phyloP scores from a whole-genome alignment of 2,113 vertebrate genomes.

The Lepus europaeus region DNA sequence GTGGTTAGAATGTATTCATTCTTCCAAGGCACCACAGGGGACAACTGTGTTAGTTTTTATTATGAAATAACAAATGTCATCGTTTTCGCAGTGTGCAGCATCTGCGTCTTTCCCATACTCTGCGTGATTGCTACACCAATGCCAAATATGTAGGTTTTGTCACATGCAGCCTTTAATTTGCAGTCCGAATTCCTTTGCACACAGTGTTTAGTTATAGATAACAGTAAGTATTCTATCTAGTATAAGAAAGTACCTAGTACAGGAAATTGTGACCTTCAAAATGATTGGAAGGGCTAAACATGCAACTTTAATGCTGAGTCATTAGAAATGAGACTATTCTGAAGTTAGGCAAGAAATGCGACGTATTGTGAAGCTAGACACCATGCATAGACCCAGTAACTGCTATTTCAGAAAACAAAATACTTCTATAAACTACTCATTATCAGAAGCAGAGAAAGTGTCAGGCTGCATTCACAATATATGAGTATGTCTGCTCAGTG shows the following conservation, averaged over 20 bases:
- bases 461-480: neutral
- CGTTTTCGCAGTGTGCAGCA: neutral
- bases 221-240: neutral
- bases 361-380: neutral
- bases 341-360: neutral
- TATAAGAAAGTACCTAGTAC: neutral
- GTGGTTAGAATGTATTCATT: neutral
- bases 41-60: neutral
- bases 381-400: neutral
- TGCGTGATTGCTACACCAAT: neutral
- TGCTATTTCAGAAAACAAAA: neutral
- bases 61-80: neutral
- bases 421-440: neutral
- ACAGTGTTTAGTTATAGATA: neutral
- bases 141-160: neutral
- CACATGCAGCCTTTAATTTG: neutral
- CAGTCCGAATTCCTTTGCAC: neutral
- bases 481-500: neutral
- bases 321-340: neutral
- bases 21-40: neutral
- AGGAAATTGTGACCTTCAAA: neutral
- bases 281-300: neutral
- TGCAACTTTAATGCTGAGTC: neutral
- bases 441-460: neutral
- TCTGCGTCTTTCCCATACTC: neutral